Percentiles rank a stretch among this genome's conserved stretches.
Conservation (phyloP, 1,140 invertebrate species). For the Homarus americanus region DNA sequence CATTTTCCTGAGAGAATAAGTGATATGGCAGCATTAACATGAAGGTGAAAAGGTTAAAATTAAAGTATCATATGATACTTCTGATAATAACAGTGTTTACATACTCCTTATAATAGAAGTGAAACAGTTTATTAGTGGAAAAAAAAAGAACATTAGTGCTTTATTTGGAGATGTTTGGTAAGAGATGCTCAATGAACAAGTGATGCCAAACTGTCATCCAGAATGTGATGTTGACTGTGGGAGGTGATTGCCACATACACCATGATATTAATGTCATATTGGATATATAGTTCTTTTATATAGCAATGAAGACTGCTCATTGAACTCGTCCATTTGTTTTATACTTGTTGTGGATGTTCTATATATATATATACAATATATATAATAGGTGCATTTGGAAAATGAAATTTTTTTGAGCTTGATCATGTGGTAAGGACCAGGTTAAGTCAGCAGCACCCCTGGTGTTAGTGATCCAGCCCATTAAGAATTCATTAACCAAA, state of each 20-base stretch:
- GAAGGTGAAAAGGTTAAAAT: no score
- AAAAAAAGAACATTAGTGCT: neutral
- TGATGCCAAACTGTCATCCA: neutral
- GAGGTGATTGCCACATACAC: neutral
- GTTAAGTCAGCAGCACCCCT: neutral
- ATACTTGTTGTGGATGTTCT: slow-evolving; percentile 28
- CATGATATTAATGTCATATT: neutral
- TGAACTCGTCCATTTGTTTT: slow-evolving; percentile 55
- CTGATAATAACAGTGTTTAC: neutral
- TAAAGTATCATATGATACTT: neutral
- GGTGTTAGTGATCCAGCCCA: neutral
- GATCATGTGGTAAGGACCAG: neutral
- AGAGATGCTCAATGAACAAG: neutral
- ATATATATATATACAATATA: neutral
- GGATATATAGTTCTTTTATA: slow-evolving; percentile 24
- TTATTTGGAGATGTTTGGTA: neutral
- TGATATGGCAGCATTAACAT: neutral
- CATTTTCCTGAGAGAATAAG: neutral
- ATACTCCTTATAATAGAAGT: neutral
- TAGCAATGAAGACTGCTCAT: slow-evolving; percentile 51
- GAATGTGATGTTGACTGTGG: neutral
- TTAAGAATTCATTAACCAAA: neutral
- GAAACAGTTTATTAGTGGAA: neutral
- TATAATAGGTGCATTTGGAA: neutral
- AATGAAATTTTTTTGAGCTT: neutral